These are phyloP conservation scores for Ostrea denselamellosa DNA, from an alignment of 1,140 invertebrate genomes.

Conservation along the genomic window DNA sequence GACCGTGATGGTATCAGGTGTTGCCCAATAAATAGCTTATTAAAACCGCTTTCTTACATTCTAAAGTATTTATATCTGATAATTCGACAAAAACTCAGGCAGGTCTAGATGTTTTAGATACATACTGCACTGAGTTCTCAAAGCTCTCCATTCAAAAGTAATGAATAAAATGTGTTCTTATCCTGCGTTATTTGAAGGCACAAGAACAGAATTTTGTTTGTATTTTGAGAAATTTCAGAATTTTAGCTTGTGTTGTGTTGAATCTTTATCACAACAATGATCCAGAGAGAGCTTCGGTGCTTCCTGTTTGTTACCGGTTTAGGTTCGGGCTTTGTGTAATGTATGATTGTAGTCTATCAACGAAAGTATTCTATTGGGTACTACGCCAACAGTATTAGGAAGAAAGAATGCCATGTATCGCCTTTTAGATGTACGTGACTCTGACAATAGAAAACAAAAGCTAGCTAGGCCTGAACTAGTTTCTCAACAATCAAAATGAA, in stretches of 20 bases:
- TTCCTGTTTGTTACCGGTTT: neutral
- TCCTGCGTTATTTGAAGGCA: neutral
- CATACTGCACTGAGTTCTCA: neutral
- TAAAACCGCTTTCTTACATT: constrained; percentile 34
- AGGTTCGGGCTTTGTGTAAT: neutral
- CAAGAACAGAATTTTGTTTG: neutral
- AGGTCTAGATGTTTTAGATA: constrained; percentile 19
- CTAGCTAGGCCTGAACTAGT: neutral
- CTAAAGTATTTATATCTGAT: constrained; percentile 34
- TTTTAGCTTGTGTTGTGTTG: neutral
- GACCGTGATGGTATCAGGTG: constrained; percentile 31
- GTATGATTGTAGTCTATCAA: constrained; percentile 3
- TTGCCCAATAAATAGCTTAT: constrained; percentile 20
- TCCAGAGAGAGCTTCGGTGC: neutral
- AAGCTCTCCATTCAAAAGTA: neutral
- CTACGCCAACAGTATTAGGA: neutral
- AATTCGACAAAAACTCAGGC: neutral
- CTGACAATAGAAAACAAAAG: neutral
- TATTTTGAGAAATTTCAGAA: neutral
- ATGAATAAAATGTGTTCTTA: neutral
- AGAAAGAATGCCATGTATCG: neutral
- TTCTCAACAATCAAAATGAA: neutral
- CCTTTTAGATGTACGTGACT: neutral
- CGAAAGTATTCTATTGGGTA: constrained; percentile 16
- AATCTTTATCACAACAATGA: neutral